These are phyloP conservation scores for Copsychus sechellarum DNA, from an alignment of 2,113 vertebrate species.

Conservation along the genomic window DNA sequence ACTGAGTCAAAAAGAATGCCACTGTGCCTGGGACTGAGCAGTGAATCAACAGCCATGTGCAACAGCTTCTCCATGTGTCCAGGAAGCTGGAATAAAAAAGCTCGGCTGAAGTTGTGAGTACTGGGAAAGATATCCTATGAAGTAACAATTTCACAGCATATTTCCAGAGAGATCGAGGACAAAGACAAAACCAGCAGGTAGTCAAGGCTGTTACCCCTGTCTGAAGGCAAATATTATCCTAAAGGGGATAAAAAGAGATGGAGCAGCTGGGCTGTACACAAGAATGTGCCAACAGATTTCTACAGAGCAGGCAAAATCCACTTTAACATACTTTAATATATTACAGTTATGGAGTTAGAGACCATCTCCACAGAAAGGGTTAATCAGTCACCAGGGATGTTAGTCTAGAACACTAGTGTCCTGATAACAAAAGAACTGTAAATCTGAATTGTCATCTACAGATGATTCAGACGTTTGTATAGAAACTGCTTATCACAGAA, in stretches of 20 bases:
- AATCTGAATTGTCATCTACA: slow-evolving; percentile 49
- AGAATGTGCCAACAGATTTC: background rate
- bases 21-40: background rate
- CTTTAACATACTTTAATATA: background rate
- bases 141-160: background rate
- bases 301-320: background rate
- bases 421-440: slow-evolving; percentile 49
- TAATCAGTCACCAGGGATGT: slow-evolving; percentile 17
- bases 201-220: background rate
- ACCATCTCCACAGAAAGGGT: background rate
- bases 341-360: background rate
- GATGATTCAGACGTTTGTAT: slow-evolving; percentile 38
- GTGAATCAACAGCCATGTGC: background rate
- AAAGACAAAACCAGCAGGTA: background rate
- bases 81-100: background rate
- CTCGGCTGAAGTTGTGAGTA: background rate
- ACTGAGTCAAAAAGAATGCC: slow-evolving; percentile 26
- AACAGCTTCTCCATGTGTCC: background rate
- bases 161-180: background rate
- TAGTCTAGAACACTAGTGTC: slow-evolving; percentile 24
- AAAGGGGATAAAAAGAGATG: background rate
- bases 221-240: background rate
- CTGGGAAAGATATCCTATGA: background rate
- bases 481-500: slow-evolving; percentile 58
- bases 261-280: background rate